A percentile compares a stretch with the other conserved stretches of the same genome.
Conservation (phyloP, 2,888 invertebrate species). For the Cephus spinipes region DNA sequence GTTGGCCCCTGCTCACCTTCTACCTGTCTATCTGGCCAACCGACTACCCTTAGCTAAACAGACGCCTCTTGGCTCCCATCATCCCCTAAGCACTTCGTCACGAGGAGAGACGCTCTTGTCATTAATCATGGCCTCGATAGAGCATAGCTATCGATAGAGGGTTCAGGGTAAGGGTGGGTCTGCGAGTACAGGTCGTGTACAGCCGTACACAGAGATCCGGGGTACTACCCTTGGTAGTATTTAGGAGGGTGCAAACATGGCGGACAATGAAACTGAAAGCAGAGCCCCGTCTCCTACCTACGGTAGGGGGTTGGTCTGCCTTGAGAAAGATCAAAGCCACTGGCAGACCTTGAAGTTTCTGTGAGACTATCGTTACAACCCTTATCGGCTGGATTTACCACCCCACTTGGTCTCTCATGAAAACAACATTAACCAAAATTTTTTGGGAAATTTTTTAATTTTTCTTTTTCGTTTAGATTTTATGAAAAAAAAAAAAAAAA, state of each 20-base stretch:
- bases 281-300: background rate
- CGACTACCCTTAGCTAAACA: background rate
- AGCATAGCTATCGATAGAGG: slow-evolving; percentile 26
- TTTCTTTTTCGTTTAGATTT: background rate
- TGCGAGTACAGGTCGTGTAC: background rate
- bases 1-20: background rate
- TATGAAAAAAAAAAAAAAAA: too few species aligned
- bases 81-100: background rate
- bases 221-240: background rate
- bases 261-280: background rate
- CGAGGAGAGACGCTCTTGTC: slow-evolving; percentile 24
- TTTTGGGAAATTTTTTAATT: background rate
- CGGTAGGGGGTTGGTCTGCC: too few species aligned
- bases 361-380: background rate
- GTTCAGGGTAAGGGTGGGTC: slow-evolving; percentile 13
- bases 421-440: background rate
- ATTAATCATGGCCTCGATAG: slow-evolving; percentile 30
- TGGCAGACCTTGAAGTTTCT: background rate
- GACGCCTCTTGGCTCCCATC: background rate
- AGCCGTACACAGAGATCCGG: background rate
- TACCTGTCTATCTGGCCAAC: background rate
- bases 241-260: slow-evolving; percentile 27
- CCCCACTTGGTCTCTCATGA: background rate
- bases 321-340: background rate
- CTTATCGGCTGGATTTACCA: background rate